Percentiles rank a stretch among this genome's conserved stretches.
Evolutionary conservation across 1,140 invertebrate species (phyloP).

Genomic region (Lasioglossum albipes): DNA sequence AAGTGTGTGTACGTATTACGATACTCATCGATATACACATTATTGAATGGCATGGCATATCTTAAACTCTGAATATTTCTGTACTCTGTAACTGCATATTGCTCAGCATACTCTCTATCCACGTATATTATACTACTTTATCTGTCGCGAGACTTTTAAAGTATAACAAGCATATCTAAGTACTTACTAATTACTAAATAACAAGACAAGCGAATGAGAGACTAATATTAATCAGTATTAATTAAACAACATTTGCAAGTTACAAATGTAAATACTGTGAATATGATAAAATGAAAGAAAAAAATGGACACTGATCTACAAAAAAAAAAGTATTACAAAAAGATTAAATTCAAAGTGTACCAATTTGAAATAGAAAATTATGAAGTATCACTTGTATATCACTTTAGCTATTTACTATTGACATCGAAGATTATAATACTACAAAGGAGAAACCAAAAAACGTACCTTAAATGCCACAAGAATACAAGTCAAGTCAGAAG

Average conservation of each 20-base stretch:
- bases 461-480: slow-evolving; percentile 33
- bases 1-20: neutral
- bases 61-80: neutral
- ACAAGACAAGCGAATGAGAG: neutral
- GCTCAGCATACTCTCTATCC: too few species aligned
- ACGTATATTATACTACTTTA: neutral
- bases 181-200: neutral
- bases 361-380: slow-evolving; percentile 11
- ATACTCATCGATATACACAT: neutral
- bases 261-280: slow-evolving; percentile 5
- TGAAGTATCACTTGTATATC: slow-evolving; percentile 4
- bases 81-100: slow-evolving; percentile 3
- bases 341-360: slow-evolving; percentile 22
- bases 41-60: neutral
- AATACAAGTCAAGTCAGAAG: slow-evolving; percentile 10
- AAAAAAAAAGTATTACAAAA: slow-evolving; percentile 43
- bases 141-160: neutral
- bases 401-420: slow-evolving; percentile 56
- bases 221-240: neutral
- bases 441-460: slow-evolving; percentile 29
- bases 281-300: slow-evolving; percentile 33
- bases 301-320: slow-evolving; percentile 67
- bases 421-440: slow-evolving; percentile 19
- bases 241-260: neutral
- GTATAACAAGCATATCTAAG: neutral